Base-by-base conservation (phyloP, 2,797 vertebrate species). In the Muraenolepis orangiensis region DNA sequence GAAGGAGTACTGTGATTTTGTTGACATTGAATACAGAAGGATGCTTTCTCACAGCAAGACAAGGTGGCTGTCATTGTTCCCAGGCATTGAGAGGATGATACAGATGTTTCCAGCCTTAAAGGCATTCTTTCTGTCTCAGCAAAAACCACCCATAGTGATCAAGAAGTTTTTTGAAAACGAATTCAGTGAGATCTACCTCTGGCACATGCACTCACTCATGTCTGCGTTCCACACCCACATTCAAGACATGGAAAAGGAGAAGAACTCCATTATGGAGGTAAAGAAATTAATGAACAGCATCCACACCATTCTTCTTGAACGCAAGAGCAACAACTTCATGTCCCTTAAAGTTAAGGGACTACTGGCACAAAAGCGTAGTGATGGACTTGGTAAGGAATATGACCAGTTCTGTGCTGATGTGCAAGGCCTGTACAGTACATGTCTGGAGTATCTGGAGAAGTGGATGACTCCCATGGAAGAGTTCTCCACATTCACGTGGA, bases 401-500 rank as follows among this genome's bases (percentile, higher is more conserved):
- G 77, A 76, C 78, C 1, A 80, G 42, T 87, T 87, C 74, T 71
- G 51, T 74, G 74, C 74, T 80, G 34, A 83, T 2, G 78, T 80
- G 4, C 70, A 79, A 3, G 77, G 72, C 23, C 26, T 84, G 73
- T 87, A 80, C 76, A 85, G 76, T 79, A 8, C 74, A 75, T 81
- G 82, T 69, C 34, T 79, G 7, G 79, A 78, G 46, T 86, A 82
- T 77, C 78, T 81, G 29, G 76, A 80, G 74, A 84, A 73, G 64
- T 85, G 78, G 81, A 84, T 82, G 81, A 40, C 61, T 28, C 78
- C 79, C 76, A 80, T 87, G 83, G 78, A 84, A 40, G 81, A 84
- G 72, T 84, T 87, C 26, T 84, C 77, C 1, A 40, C 79, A 72
- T 80, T 76, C 20, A 77, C 64, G 78, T 76, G 73, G 71, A 80